A percentile compares a stretch with the other conserved stretches of the same genome.
Conservation (phyloP, 2,888 invertebrate genomes). For the Lampropteryx suffumata region DNA sequence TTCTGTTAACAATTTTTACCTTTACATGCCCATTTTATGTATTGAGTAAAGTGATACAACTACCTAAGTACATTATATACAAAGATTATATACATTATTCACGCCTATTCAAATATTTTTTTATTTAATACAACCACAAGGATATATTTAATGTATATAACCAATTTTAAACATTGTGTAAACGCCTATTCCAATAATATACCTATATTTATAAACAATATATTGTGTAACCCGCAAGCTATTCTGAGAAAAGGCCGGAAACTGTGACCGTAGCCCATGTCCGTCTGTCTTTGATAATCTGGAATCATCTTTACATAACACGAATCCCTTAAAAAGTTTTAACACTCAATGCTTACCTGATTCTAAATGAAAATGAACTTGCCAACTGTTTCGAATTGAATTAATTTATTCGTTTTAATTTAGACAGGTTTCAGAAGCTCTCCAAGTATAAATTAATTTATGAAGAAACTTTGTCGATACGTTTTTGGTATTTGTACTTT, state of each 20-base stretch:
- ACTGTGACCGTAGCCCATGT: slow-evolving; percentile 3
- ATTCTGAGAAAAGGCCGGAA: slow-evolving; percentile 18
- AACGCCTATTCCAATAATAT: too few species aligned
- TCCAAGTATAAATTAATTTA: slow-evolving; percentile 5
- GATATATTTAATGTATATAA: too few species aligned
- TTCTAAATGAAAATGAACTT: slow-evolving; percentile 33
- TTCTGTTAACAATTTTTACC: too few species aligned
- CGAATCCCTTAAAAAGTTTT: slow-evolving; percentile 42
- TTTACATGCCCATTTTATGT: too few species aligned
- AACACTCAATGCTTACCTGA: slow-evolving; percentile 40
- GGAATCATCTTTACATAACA: slow-evolving; percentile 43
- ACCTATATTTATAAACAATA: slow-evolving; percentile 7
- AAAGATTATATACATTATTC: too few species aligned
- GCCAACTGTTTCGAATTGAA: slow-evolving; percentile 37
- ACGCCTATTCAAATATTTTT: too few species aligned
- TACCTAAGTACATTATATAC: too few species aligned
- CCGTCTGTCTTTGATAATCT: slow-evolving; percentile 37
- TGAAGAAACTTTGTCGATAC: slow-evolving; percentile 6
- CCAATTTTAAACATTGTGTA: too few species aligned
- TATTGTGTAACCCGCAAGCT: slow-evolving; percentile 9
- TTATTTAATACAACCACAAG: too few species aligned
- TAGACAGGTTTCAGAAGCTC: slow-evolving; percentile 8
- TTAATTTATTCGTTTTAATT: slow-evolving; percentile 33
- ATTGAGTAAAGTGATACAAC: too few species aligned
- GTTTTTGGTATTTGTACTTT: slow-evolving; percentile 2